Conservation (phyloP, 2,888 invertebrate genomes). For the Cryptus viduatorius region DNA sequence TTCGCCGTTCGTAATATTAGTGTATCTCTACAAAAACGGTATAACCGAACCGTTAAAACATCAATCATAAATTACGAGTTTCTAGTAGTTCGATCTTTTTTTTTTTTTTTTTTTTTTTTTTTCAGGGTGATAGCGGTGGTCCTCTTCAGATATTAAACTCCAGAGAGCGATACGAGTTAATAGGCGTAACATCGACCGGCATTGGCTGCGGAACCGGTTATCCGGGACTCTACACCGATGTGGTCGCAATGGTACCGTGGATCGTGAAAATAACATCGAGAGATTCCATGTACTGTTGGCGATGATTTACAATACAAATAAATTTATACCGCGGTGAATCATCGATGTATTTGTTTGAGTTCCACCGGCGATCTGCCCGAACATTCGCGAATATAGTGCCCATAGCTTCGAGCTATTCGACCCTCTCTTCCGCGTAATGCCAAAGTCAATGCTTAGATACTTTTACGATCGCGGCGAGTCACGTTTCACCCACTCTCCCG, state of each 20-base stretch:
- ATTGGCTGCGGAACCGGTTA: constrained; percentile 70
- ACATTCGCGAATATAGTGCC: neutral
- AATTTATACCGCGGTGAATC: neutral
- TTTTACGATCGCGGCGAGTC: constrained; percentile 28
- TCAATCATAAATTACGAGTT: constrained; percentile 10
- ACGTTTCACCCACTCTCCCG: neutral
- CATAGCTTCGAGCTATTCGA: neutral
- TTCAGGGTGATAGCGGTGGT: constrained; percentile 74
- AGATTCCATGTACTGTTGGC: constrained; percentile 74
- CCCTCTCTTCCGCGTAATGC: neutral
- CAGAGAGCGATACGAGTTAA: constrained; percentile 68
- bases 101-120: constrained; percentile 17
- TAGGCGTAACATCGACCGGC: constrained; percentile 72
- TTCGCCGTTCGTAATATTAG: neutral
- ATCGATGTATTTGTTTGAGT: neutral
- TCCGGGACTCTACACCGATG: constrained; percentile 73
- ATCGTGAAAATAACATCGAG: constrained; percentile 68
- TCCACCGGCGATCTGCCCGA: neutral
- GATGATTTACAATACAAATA: constrained; percentile 46
- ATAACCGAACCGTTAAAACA: neutral
- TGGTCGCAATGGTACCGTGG: constrained; percentile 70
- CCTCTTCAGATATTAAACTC: constrained; percentile 71
- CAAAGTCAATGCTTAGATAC: constrained; percentile 25
- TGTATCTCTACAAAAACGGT: neutral
- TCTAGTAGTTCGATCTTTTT: constrained; percentile 2